Evolutionary conservation across 2,113 vertebrate genomes (phyloP), one percentile per base, ranked within the genome.

Genomic region (Xenus cinereus): DNA sequence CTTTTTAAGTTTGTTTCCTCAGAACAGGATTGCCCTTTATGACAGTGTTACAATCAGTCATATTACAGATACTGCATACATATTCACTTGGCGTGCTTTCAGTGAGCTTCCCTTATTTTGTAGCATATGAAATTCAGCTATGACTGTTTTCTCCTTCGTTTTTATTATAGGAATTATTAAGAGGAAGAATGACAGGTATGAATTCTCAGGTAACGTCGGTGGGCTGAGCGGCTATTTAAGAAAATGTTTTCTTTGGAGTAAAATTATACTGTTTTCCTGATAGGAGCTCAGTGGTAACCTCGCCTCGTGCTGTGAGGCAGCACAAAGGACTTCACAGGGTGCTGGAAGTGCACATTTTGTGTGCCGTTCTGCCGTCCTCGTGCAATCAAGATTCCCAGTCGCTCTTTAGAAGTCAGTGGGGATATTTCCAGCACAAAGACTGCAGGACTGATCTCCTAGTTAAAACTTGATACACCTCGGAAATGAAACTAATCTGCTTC

Each of bases 221-320:
- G 23, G 84, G 14, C 43, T 95, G 60, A 68, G 59, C 14, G 45
- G 16, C 76, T 97, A 59, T 93, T 97, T 88, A 92, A 82, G 39
- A 92, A 96, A 96, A 95, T 84, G 35, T 89, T 97, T 98, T 96
- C 64, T 94, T 95, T 88, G 37, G 77, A 96, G 94, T 64, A 80
- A 95, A 96, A 87, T 89, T 81, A 41, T 54, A 87, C 50, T 83
- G 26, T 92, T 95, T 84, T 91, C 89, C 82, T 91, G 53, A 89
- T 71, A 92, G 67, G 41, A 79, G 16, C 50, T 90, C 77, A 59
- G 48, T 20, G 48, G 37, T 79, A 90, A 8, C 28, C 59, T 95
- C 27, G 7, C 71, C 85, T 84, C 87, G 90, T 97, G 51, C 95
- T 94, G 64, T 43, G n/a, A 92, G 35, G 79, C 76, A 93, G 91